Base-by-base conservation (phyloP, 2,113 vertebrate genomes). In the Rhinolophus sinicus region DNA sequence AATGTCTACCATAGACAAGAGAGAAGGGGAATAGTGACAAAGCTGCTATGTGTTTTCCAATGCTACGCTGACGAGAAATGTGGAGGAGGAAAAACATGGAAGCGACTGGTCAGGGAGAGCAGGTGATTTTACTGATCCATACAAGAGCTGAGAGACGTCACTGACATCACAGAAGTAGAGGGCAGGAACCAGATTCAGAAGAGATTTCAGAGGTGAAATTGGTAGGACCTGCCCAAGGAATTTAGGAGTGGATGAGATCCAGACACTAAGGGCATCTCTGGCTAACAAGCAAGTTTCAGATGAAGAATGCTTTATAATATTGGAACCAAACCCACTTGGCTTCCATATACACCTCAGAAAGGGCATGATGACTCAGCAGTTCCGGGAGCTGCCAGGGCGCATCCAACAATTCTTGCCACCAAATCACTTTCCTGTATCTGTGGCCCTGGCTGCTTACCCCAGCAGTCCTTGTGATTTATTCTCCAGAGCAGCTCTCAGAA, bases 381-480 rank as follows among this genome's bases (percentile, higher is more conserved):
- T 77, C 58, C 1, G 0, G 58, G 50, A 44, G 90, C 75, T 62
- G 67, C 85, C 90, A 30, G 84, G 58, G 73, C 52, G 33, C n/a
- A 54, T 21, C 92, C 83, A 67, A 28, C 3, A 30, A 84, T 72
- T 89, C 62, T 80, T 95, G 82, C 60, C 84, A 92, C 95, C 95
- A 88, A 91, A 70, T 88, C 70, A 47, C 78, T 85, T 88, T 67
- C 95, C 52, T 0, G 16, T 64, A 33, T 81, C 92, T 88, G 54
- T 21, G 56, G 89, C 24, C 44, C 72, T 40, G 65, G 70, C 47
- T 94, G 94, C 95, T 94, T 40, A 78, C 52, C 26, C 86, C 15
- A 81, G 87, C 65, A 92, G n/a, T 88, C 92, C 76, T 92, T 67
- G 69, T 85, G 94, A 96, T 90, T 90, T 96, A 95, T 97, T 95